These are phyloP conservation scores for Oryzias melastigma DNA, from an alignment of 2,113 vertebrate genomes.

Conservation along the genomic window DNA sequence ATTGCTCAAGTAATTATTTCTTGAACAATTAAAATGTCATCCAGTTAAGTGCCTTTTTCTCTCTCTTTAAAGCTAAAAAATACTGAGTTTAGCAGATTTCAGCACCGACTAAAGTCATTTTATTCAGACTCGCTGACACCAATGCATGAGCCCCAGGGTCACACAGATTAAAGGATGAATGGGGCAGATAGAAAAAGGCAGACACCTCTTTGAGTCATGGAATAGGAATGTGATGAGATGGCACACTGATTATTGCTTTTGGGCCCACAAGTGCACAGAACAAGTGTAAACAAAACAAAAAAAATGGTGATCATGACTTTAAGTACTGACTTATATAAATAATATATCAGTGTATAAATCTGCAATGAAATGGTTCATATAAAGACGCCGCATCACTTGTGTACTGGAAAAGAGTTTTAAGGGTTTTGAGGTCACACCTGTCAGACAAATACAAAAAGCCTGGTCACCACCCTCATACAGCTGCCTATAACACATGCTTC, in stretches of 20 bases:
- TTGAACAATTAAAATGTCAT: neutral
- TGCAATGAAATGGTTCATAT: constrained; percentile 25
- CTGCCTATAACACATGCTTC: constrained; percentile 57
- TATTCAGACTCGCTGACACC: constrained; percentile 21
- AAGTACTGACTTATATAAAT: neutral
- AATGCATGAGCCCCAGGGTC: constrained; percentile 29
- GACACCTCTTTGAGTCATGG: constrained; percentile 62
- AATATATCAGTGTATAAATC: constrained; percentile 9
- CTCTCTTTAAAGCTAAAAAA: constrained; percentile 7
- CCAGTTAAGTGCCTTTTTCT: neutral
- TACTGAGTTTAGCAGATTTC: constrained; percentile 15
- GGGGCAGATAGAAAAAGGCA: constrained; percentile 52
- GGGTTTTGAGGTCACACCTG: constrained; percentile 58
- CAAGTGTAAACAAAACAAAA: neutral
- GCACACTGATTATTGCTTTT: constrained; percentile 63
- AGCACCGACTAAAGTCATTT: constrained; percentile 12
- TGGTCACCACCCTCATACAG: constrained; percentile 45
- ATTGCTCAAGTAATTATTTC: constrained; percentile 3
- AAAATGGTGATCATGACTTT: constrained; percentile 1
- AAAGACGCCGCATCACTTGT: constrained; percentile 38
- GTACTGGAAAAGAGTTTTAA: constrained; percentile 12
- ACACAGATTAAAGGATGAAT: constrained; percentile 67
- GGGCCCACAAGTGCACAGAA: constrained; percentile 12
- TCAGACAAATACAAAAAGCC: constrained; percentile 59
- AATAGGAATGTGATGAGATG: constrained; percentile 77